These are phyloP conservation scores for Orestias chungarensis DNA, from an alignment of 2,797 vertebrate genomes.

Conservation along the genomic window DNA sequence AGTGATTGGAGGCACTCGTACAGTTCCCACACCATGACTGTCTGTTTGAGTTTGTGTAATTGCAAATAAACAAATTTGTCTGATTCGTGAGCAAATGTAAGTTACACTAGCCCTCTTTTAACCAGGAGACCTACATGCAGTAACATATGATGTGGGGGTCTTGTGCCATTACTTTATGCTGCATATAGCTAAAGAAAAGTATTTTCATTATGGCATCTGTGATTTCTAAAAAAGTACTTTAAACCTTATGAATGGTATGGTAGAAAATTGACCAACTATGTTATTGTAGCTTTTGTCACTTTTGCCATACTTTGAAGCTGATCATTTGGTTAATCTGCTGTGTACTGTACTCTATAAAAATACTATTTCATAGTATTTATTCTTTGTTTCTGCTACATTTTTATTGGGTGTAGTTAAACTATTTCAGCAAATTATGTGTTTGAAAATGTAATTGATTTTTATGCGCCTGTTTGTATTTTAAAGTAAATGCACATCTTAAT, in stretches of 20 bases:
- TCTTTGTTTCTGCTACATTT: neutral
- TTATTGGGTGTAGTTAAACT: constrained; percentile 1
- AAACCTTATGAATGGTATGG: neutral
- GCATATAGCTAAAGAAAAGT: neutral
- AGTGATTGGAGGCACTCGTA: neutral
- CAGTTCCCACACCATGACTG: neutral
- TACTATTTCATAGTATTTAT: no score
- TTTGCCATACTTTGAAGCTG: neutral
- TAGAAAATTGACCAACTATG: no score
- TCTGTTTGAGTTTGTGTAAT: neutral
- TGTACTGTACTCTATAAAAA: no score
- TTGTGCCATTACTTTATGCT: neutral
- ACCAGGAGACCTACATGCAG: neutral
- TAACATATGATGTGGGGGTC: neutral
- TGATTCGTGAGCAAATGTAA: neutral
- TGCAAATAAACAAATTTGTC: neutral
- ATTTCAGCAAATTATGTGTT: constrained; percentile 5
- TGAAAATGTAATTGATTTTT: constrained; percentile 9
- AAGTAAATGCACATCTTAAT: neutral
- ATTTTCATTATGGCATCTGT: neutral
- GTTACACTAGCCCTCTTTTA: neutral
- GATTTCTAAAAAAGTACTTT: neutral
- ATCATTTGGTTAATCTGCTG: neutral
- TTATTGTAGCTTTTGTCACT: no score
- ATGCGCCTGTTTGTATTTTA: constrained; percentile 7